These are phyloP conservation scores for Coptotermes formosanus DNA, from an alignment of 1,140 invertebrate species.

Conservation along the genomic window DNA sequence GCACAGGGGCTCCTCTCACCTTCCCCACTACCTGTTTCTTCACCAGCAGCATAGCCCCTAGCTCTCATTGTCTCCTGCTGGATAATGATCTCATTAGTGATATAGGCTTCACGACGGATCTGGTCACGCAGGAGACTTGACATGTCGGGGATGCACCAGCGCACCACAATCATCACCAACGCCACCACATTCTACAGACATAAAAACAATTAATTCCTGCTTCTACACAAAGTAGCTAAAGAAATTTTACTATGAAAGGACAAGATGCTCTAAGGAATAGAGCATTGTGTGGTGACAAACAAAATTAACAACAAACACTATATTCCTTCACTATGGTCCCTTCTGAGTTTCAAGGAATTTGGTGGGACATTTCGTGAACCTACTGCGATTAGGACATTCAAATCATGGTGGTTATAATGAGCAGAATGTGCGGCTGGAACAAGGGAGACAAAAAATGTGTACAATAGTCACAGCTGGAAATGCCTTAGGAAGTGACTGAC, in stretches of 20 bases:
- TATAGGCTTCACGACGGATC: constrained; percentile 80
- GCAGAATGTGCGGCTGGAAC: no score
- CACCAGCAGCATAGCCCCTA: not conserved
- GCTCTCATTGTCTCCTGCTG: constrained; percentile 58
- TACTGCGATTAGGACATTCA: no score
- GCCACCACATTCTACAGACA: constrained; percentile 76
- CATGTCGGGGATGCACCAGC: constrained; percentile 86
- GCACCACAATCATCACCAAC: constrained; percentile 76
- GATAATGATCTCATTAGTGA: constrained; percentile 89
- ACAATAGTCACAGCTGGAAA: no score
- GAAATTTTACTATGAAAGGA: not conserved
- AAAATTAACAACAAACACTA: no score
- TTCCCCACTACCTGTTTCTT: not conserved
- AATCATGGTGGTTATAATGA: no score
- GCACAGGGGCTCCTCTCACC: not conserved
- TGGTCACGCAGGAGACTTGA: constrained; percentile 71
- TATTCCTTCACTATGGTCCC: no score
- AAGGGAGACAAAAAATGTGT: no score
- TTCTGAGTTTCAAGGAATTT: no score
- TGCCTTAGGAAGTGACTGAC: no score
- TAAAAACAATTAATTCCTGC: constrained; percentile 33
- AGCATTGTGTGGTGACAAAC: not conserved
- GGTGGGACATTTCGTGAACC: no score
- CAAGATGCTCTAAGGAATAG: not conserved
- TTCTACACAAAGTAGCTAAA: no score